phyloP scores from a whole-genome alignment of 1,140 invertebrate genomes.

The Pseudachorutes palmiensis region DNA sequence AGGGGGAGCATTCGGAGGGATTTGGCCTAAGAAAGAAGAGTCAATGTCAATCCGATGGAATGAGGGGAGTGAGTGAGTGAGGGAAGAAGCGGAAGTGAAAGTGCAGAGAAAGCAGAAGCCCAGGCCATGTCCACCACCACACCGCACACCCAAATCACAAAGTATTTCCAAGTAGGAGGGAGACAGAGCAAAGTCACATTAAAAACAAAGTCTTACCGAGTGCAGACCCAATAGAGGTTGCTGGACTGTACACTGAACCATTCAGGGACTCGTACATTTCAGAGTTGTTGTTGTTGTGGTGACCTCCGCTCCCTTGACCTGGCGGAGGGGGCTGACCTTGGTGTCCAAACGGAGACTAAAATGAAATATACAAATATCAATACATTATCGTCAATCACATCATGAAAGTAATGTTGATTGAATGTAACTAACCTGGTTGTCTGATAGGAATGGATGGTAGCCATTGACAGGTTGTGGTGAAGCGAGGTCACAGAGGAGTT shows the following conservation, averaged over 20 bases:
- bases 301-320: conserved; percentile 1
- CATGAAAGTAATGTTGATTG: background rate
- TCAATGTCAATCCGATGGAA: conserved; percentile 2
- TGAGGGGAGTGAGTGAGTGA: conserved; percentile 5
- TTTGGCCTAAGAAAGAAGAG: conserved; percentile 7
- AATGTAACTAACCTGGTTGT: conserved; percentile 22
- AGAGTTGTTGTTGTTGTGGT: conserved; percentile 20
- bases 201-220: conserved; percentile 15
- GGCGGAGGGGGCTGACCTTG: conserved; percentile 17
- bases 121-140: too few relatives aligned
- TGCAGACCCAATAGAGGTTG: conserved; percentile 22
- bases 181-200: background rate
- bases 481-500: conserved; percentile 30
- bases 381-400: background rate
- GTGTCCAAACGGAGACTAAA: conserved; percentile 17
- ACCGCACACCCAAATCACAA: too few relatives aligned
- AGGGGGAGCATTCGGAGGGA: background rate
- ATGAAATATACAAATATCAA: background rate
- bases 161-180: background rate
- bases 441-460: conserved; percentile 28
- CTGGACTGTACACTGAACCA: conserved; percentile 20
- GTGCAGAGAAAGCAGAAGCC: background rate
- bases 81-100: background rate
- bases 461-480: conserved; percentile 29
- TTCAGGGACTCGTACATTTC: conserved; percentile 27